Evolutionary conservation across 2,797 vertebrate genomes (phyloP).

Genomic region (Alca torda): DNA sequence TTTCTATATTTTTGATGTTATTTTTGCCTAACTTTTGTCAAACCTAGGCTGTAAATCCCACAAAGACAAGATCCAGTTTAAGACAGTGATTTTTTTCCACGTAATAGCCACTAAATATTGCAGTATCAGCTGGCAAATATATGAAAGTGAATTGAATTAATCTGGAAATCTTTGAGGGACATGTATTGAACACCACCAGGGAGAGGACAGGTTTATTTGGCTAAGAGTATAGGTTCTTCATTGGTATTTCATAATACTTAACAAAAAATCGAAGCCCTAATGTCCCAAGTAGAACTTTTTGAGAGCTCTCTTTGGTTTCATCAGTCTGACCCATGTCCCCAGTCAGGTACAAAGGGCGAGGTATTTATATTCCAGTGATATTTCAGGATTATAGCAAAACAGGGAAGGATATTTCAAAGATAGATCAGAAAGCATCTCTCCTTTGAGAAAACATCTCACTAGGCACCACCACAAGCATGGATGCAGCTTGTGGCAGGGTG

Average conservation of each 20-base stretch:
- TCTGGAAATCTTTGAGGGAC: neutral
- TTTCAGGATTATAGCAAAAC: neutral
- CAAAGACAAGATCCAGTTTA: neutral
- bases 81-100: neutral
- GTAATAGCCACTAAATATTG: neutral
- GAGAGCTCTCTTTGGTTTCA: neutral
- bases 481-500: neutral
- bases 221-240: neutral
- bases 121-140: neutral
- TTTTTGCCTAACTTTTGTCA: neutral
- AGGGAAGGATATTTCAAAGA: neutral
- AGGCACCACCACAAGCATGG: neutral
- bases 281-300: neutral
- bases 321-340: neutral
- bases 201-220: neutral
- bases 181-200: neutral
- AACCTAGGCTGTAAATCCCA: neutral
- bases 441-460: neutral
- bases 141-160: neutral
- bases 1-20: neutral
- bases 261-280: neutral
- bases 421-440: neutral
- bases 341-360: neutral
- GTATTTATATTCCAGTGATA: neutral
- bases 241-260: neutral